Percentiles rank a stretch among this genome's conserved stretches.
phyloP scores from a whole-genome alignment of 2,797 vertebrate genomes.

The Clarias pachynema region DNA sequence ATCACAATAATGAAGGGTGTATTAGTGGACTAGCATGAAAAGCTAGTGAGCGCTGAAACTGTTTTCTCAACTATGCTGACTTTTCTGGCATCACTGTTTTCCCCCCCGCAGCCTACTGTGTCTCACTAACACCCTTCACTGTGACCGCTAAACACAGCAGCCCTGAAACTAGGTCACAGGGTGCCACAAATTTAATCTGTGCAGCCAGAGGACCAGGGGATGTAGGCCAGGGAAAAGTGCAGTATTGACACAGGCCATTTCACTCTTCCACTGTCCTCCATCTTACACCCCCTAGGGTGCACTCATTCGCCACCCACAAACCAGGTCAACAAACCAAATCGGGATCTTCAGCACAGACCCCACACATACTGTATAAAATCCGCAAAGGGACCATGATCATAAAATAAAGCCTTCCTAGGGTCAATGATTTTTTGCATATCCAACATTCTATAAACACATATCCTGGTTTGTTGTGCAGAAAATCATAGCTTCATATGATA shows the following conservation, averaged over 20 bases:
- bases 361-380: constrained; percentile 28
- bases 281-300: constrained; percentile 38
- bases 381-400: background rate
- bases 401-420: background rate
- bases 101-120: constrained; percentile 42
- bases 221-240: constrained; percentile 60
- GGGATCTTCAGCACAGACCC: constrained; percentile 26
- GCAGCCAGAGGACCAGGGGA: constrained; percentile 57
- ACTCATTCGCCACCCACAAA: constrained; percentile 50
- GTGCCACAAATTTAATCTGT: constrained; percentile 62
- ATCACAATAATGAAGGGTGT: constrained; percentile 54
- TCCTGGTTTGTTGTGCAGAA: constrained; percentile 21
- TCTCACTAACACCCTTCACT: constrained; percentile 57
- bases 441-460: constrained; percentile 6
- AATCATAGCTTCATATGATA: constrained; percentile 1
- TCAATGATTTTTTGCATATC: constrained; percentile 2
- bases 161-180: constrained; percentile 58
- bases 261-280: constrained; percentile 37
- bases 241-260: constrained; percentile 62
- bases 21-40: constrained; percentile 37
- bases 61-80: constrained; percentile 41
- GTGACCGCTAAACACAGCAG: constrained; percentile 56
- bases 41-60: constrained; percentile 17
- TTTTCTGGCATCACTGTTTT: constrained; percentile 31
- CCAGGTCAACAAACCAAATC: constrained; percentile 54